These are phyloP conservation scores for Astropecten irregularis DNA, from an alignment of 53 echinoderm and acorn worm species.

Conservation along the genomic window DNA sequence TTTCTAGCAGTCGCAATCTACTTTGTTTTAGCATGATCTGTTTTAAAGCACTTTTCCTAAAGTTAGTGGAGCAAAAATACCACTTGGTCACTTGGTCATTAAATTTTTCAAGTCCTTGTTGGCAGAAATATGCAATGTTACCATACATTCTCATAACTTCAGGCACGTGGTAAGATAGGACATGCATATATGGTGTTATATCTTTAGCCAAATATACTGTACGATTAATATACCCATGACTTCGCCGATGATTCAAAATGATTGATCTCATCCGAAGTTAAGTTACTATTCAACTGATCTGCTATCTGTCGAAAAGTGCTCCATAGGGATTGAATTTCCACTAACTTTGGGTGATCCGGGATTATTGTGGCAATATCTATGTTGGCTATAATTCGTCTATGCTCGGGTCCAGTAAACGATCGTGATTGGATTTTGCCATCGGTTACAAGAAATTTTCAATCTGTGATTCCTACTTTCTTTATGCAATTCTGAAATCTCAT, in stretches of 20 bases:
- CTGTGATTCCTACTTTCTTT: constrained; percentile 24
- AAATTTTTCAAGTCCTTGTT: constrained; percentile 17
- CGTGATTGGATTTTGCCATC: constrained; percentile 26
- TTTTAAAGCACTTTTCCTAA: not conserved
- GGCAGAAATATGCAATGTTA: constrained; percentile 7
- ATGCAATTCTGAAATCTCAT: constrained; percentile 56
- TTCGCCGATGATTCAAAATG: constrained; percentile 19
- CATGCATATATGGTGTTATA: constrained; percentile 15
- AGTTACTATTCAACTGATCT: not conserved
- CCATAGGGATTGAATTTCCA: constrained; percentile 44
- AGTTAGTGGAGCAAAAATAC: constrained; percentile 47
- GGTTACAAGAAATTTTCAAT: constrained; percentile 25
- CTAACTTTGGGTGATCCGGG: constrained; percentile 17
- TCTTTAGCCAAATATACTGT: constrained; percentile 23
- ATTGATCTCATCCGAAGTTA: constrained; percentile 12
- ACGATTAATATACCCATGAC: constrained; percentile 3
- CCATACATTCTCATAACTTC: constrained; percentile 17
- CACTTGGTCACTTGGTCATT: constrained; percentile 33
- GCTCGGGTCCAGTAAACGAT: constrained; percentile 44
- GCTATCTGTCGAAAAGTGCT: not conserved
- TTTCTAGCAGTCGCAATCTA: too few species aligned
- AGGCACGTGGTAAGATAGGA: constrained; percentile 4
- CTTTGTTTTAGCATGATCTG: constrained; percentile 50
- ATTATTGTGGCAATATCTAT: constrained; percentile 1
- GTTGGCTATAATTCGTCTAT: constrained; percentile 6